Conservation (phyloP, 2,888 invertebrate genomes). For the Andrena marginata region DNA sequence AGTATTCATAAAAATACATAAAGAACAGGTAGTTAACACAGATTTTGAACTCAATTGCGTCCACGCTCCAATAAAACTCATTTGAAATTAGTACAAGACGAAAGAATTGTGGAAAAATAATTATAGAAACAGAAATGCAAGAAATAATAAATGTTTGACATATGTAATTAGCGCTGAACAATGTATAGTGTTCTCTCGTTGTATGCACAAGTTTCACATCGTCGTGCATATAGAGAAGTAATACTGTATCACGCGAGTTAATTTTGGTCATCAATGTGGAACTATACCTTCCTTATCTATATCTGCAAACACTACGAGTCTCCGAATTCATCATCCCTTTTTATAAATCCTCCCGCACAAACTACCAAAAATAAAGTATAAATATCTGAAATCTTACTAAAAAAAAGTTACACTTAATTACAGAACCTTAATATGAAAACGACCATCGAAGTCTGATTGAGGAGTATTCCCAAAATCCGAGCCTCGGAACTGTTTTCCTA, state of each 20-base stretch:
- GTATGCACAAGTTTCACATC: too few relatives aligned
- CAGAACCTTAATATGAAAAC: neutral
- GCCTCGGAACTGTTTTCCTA: neutral
- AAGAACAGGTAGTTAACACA: neutral
- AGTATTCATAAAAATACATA: neutral
- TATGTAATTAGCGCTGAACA: too few relatives aligned
- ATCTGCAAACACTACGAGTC: neutral
- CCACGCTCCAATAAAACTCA: neutral
- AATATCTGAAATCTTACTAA: neutral
- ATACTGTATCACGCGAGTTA: neutral
- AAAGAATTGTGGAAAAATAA: too few relatives aligned
- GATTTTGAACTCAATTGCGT: neutral
- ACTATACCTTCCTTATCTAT: neutral
- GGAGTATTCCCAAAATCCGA: neutral
- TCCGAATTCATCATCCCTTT: neutral
- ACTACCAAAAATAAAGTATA: neutral
- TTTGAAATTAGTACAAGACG: too few relatives aligned
- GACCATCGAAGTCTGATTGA: neutral
- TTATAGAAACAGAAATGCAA: too few relatives aligned
- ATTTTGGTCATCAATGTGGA: neutral
- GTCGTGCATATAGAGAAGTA: neutral
- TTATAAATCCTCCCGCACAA: neutral
- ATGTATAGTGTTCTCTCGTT: too few relatives aligned
- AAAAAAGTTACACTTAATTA: neutral
- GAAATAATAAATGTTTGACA: too few relatives aligned